phyloP scores from a whole-genome alignment of 2,888 invertebrate species.

The Galeopsomyia nigrocyanea region DNA sequence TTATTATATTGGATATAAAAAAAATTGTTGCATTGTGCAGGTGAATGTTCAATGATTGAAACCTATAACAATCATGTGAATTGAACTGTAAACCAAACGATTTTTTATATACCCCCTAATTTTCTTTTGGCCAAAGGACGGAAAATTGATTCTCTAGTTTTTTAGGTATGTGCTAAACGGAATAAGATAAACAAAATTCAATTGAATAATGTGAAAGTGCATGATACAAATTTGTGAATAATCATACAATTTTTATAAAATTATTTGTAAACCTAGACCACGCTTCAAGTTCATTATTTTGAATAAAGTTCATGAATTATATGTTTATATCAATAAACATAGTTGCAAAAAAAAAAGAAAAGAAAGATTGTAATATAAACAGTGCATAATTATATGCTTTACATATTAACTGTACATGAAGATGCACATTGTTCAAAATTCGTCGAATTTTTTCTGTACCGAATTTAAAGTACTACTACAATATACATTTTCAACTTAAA shows the following conservation, averaged over 20 bases:
- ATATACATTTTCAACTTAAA: not conserved
- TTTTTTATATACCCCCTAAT: not conserved
- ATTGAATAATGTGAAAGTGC: too few relatives aligned
- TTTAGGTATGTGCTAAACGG: too few relatives aligned
- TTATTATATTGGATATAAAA: too few relatives aligned
- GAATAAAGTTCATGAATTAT: slow-evolving; percentile 2
- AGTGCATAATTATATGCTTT: slow-evolving; percentile 32
- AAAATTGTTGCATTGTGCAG: too few relatives aligned
- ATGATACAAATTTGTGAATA: slow-evolving; percentile 6
- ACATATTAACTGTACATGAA: slow-evolving; percentile 40
- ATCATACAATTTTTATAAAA: slow-evolving; percentile 33
- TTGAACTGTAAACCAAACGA: too few relatives aligned
- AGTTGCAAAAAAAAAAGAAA: slow-evolving; percentile 22
- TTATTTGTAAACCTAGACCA: slow-evolving; percentile 29
- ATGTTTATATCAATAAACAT: slow-evolving; percentile 30
- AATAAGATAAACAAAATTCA: too few relatives aligned
- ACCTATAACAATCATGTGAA: too few relatives aligned
- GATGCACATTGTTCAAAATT: slow-evolving; percentile 35
- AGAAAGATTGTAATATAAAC: slow-evolving; percentile 21
- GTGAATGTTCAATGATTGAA: too few relatives aligned
- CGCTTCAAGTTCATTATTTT: slow-evolving; percentile 9
- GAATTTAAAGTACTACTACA: slow-evolving; percentile 6
- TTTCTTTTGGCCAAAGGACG: slow-evolving; percentile 29
- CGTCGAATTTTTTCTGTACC: slow-evolving; percentile 21
- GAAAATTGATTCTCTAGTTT: slow-evolving; percentile 14